phyloP scores from a whole-genome alignment of 2,888 invertebrate genomes.

The Drosophila koepferae region DNA sequence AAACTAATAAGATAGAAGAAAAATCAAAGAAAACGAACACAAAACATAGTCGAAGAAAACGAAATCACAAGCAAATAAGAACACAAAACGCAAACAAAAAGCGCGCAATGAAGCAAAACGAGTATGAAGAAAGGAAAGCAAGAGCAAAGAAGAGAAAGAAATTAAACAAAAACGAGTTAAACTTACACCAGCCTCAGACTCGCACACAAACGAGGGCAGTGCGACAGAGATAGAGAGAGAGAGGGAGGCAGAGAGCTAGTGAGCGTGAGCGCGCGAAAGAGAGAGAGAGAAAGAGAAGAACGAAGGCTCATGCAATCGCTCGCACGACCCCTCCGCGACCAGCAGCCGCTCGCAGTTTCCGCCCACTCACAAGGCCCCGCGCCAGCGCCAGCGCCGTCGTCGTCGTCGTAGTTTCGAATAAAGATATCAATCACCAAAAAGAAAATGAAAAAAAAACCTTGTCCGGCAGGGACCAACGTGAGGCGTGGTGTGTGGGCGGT shows the following conservation, averaged over 20 bases:
- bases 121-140: slow-evolving; percentile 19
- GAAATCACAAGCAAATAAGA: slow-evolving; percentile 72
- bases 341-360: slow-evolving; percentile 22
- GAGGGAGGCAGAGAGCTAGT: slow-evolving; percentile 1
- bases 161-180: slow-evolving; percentile 65
- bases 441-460: slow-evolving; percentile 27
- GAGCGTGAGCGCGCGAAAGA: not conserved
- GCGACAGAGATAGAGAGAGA: slow-evolving; percentile 3
- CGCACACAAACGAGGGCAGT: slow-evolving; percentile 2
- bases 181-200: slow-evolving; percentile 50
- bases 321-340: slow-evolving; percentile 46
- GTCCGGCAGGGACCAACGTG: slow-evolving; percentile 22
- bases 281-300: not conserved
- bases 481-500: slow-evolving; percentile 37
- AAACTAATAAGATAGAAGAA: slow-evolving; percentile 1
- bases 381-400: slow-evolving; percentile 20
- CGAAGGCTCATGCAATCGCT: slow-evolving; percentile 50
- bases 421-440: slow-evolving; percentile 72
- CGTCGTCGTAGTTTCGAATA: slow-evolving; percentile 9
- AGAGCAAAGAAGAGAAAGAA: slow-evolving; percentile 28
- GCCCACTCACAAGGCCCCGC: slow-evolving; percentile 51
- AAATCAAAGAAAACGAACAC: slow-evolving; percentile 11
- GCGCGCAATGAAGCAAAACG: slow-evolving; percentile 56
- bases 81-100: slow-evolving; percentile 47
- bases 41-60: slow-evolving; percentile 38